Conservation (phyloP, 2,797 vertebrate species). For the Taeniopygia guttata region DNA sequence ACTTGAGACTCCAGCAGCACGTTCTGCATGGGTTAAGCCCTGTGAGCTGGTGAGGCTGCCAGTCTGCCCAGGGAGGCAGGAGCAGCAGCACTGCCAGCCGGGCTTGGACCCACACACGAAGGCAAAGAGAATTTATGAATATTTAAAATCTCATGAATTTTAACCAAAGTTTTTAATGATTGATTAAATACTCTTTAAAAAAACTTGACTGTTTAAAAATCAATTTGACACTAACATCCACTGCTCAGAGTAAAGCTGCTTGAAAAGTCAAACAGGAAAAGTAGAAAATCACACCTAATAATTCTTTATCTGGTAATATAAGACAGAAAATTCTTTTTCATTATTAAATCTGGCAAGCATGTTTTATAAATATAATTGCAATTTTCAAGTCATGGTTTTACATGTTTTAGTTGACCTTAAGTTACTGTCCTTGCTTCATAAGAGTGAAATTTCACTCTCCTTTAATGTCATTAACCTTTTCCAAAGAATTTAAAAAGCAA, state of each 20-base stretch:
- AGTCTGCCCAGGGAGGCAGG: background rate
- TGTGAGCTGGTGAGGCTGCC: background rate
- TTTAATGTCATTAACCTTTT: background rate
- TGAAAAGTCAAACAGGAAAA: background rate
- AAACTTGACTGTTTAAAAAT: background rate
- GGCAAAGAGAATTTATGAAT: constrained; percentile 32
- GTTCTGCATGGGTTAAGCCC: background rate
- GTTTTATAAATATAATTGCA: background rate
- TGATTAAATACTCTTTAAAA: constrained; percentile 24
- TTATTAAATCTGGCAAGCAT: background rate
- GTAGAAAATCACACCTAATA: background rate
- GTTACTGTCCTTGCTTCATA: background rate
- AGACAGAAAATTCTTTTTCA: background rate
- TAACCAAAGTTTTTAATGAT: constrained; percentile 36
- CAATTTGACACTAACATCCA: constrained; percentile 8
- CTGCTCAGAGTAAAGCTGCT: background rate
- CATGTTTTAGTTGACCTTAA: background rate
- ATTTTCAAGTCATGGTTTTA: background rate
- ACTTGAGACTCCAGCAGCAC: background rate
- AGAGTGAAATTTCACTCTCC: background rate
- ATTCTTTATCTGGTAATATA: background rate
- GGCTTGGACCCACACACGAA: background rate
- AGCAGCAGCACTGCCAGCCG: background rate
- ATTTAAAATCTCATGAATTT: constrained; percentile 38
- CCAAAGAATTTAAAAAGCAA: background rate